Evolutionary conservation across 1,140 invertebrate genomes (phyloP).

Genomic region (Notospermus geniculatus): DNA sequence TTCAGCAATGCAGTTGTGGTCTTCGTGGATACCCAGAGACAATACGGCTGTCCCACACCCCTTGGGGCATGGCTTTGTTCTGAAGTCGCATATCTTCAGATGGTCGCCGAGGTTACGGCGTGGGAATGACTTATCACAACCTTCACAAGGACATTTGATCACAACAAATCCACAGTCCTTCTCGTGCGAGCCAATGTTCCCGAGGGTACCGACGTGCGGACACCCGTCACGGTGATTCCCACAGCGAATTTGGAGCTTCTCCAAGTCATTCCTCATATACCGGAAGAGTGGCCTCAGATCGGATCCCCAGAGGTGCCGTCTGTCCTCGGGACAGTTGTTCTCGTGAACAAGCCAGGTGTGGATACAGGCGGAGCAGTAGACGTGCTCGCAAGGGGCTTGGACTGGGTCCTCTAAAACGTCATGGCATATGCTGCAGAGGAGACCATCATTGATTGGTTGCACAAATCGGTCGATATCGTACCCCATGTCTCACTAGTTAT

Average conservation of each 20-base stretch:
- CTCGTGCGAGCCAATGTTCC: constrained; percentile 31
- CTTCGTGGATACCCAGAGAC: constrained; percentile 18
- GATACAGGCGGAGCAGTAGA: constrained; percentile 39
- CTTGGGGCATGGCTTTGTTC: constrained; percentile 26
- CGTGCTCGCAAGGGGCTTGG: constrained; percentile 46
- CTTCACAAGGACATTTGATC: constrained; percentile 33
- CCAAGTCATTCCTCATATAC: constrained; percentile 46
- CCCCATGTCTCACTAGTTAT: constrained; percentile 26
- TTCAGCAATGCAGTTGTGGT: constrained; percentile 45
- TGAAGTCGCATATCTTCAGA: constrained; percentile 25
- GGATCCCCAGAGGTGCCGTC: constrained; percentile 24
- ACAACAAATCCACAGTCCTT: constrained; percentile 27
- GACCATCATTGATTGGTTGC: constrained; percentile 37
- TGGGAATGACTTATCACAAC: constrained; percentile 22
- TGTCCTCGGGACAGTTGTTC: constrained; percentile 41
- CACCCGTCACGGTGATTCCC: constrained; percentile 29
- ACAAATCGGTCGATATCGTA: constrained; percentile 43
- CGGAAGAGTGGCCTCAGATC: constrained; percentile 33
- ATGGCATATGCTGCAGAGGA: constrained; percentile 45
- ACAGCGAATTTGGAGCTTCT: constrained; percentile 35
- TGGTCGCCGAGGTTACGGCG: constrained; percentile 25
- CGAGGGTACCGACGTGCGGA: constrained; percentile 25
- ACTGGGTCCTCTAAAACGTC: constrained; percentile 47
- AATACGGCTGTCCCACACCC: constrained; percentile 38
- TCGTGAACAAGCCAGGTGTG: constrained; percentile 40